These are phyloP conservation scores for Paedocypris micromegethes DNA, from an alignment of 2,797 vertebrate species.

Conservation along the genomic window DNA sequence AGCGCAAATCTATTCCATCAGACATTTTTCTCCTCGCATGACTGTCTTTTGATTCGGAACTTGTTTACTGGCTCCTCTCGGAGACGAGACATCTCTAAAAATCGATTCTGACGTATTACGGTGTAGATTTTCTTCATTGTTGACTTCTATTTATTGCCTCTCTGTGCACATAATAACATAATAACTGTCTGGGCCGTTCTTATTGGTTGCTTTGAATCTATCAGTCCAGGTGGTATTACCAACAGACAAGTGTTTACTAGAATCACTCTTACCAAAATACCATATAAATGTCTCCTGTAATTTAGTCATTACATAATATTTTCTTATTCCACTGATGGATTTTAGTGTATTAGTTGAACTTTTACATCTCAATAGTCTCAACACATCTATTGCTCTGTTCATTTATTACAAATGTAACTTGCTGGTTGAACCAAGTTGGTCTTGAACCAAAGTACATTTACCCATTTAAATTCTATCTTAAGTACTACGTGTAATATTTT, in stretches of 20 bases:
- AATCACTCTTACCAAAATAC: conserved; percentile 20
- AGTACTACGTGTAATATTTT: too few relatives aligned
- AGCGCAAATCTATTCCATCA: conserved; percentile 20
- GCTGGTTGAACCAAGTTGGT: too few relatives aligned
- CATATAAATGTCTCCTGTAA: conserved; percentile 30
- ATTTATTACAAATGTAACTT: too few relatives aligned
- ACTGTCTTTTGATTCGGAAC: conserved; percentile 26
- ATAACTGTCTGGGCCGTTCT: conserved; percentile 21
- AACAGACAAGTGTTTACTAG: conserved; percentile 26
- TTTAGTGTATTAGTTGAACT: too few relatives aligned
- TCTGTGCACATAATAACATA: conserved; percentile 16
- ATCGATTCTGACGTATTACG: conserved; percentile 34
- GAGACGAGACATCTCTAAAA: conserved; percentile 27
- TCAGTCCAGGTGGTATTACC: conserved; percentile 13
- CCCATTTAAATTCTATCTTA: too few relatives aligned
- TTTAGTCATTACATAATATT: conserved; percentile 15
- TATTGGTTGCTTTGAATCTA: conserved; percentile 27
- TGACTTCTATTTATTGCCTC: conserved; percentile 34
- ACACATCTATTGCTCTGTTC: too few relatives aligned
- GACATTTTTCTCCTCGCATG: conserved; percentile 9
- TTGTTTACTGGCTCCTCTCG: conserved; percentile 25
- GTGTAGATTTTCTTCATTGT: conserved; percentile 21
- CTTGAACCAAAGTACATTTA: too few relatives aligned
- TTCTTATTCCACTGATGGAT: not conserved
- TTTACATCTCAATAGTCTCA: too few relatives aligned